Evolutionary conservation across 1,140 invertebrate species (phyloP).

Genomic region (Ganaspis sp.): DNA sequence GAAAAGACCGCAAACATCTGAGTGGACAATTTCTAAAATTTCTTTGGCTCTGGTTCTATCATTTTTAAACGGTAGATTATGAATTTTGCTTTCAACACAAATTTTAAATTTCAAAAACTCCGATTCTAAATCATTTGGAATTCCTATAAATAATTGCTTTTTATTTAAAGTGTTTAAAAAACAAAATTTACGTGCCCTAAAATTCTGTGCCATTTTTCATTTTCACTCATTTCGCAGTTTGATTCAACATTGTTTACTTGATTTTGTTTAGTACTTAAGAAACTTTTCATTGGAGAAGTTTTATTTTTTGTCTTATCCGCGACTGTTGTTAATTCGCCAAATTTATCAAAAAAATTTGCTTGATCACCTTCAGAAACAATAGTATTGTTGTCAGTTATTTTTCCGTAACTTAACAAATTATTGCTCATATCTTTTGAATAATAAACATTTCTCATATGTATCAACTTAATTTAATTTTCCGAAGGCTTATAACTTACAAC

Average conservation of each 20-base stretch:
- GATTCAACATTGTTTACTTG: background rate
- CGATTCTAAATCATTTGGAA: background rate
- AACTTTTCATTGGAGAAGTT: background rate
- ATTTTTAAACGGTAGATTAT: background rate
- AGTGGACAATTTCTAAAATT: background rate
- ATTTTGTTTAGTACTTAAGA: no score
- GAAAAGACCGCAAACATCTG: background rate
- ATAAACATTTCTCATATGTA: background rate
- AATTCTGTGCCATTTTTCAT: background rate
- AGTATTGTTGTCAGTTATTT: background rate
- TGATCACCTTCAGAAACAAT: background rate
- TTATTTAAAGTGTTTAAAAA: background rate
- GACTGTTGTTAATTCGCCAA: background rate
- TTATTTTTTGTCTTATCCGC: background rate
- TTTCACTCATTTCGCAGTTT: background rate
- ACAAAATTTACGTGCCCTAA: background rate
- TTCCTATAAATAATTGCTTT: background rate
- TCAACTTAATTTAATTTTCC: slow-evolving; percentile 25
- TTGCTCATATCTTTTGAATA: background rate
- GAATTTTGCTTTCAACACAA: background rate
- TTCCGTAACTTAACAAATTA: background rate
- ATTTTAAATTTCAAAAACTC: background rate
- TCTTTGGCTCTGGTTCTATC: background rate
- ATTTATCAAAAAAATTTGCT: background rate
- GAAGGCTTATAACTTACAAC: background rate